These are phyloP conservation scores for Cnemophilus loriae DNA, from an alignment of 2,113 vertebrate genomes.

Conservation along the genomic window DNA sequence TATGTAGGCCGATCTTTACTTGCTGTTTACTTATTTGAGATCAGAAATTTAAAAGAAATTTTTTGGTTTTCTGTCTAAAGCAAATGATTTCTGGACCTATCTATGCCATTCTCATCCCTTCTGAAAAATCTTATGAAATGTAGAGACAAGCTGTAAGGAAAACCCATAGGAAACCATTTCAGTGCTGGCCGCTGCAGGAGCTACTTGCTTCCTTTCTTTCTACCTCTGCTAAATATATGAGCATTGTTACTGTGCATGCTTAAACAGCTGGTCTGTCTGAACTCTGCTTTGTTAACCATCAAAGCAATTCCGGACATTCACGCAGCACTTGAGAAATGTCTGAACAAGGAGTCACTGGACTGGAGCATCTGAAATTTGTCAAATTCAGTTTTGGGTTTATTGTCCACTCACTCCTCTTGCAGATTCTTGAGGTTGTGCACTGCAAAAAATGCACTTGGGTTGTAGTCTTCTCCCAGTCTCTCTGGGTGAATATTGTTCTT, in stretches of 20 bases:
- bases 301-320: not conserved
- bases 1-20: not conserved
- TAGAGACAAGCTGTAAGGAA: not conserved
- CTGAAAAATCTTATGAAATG: not conserved
- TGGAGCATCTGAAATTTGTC: not conserved
- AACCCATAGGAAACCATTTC: not conserved
- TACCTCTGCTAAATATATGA: not conserved
- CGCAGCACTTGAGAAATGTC: not conserved
- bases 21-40: not conserved
- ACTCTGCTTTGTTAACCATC: not conserved
- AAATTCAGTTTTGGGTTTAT: not conserved
- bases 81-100: not conserved
- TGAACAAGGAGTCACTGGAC: not conserved
- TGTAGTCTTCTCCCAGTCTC: not conserved
- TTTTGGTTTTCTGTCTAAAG: not conserved
- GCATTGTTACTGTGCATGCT: not conserved
- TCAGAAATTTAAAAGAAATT: not conserved
- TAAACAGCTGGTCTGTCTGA: not conserved
- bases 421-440: not conserved
- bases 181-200: not conserved
- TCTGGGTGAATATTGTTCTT: not conserved
- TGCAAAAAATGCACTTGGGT: not conserved
- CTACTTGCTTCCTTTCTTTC: not conserved
- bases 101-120: not conserved
- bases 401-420: not conserved